Percentiles rank a stretch among this genome's conserved stretches.
These are phyloP conservation scores for Aix galericulata DNA, from an alignment of 2,113 vertebrate species.

Conservation along the genomic window DNA sequence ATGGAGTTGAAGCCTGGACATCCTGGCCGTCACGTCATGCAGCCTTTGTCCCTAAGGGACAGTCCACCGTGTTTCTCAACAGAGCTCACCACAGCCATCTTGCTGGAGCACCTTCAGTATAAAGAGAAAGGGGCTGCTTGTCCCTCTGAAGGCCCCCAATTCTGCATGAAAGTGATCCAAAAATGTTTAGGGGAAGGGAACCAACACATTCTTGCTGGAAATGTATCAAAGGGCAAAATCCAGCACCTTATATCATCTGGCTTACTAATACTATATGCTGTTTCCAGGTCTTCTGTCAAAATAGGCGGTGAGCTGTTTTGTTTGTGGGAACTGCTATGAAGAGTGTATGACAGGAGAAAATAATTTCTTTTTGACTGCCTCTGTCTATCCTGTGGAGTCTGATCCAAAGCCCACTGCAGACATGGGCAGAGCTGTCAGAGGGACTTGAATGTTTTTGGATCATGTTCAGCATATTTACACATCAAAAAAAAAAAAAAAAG, in stretches of 20 bases:
- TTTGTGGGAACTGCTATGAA: neutral
- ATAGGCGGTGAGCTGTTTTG: neutral
- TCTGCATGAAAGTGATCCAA: neutral
- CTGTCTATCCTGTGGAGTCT: neutral
- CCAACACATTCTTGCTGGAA: constrained; percentile 29
- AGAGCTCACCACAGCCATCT: rapidly evolving
- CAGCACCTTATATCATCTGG: constrained; percentile 17
- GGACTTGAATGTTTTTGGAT: neutral
- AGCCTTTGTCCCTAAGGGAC: neutral
- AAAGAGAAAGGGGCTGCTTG: neutral
- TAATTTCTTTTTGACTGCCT: constrained; percentile 10
- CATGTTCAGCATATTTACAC: neutral
- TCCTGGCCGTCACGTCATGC: neutral
- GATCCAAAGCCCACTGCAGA: neutral
- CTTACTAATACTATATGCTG: neutral
- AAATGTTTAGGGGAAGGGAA: constrained; percentile 3
- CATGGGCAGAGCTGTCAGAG: neutral
- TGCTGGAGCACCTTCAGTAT: neutral
- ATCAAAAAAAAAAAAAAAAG: neutral
- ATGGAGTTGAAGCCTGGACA: neutral
- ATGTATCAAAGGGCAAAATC: constrained; percentile 39
- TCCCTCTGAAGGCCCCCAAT: neutral
- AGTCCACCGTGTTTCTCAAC: neutral
- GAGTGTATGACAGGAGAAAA: constrained; percentile 1
- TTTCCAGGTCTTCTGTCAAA: constrained; percentile 52